phyloP scores from a whole-genome alignment of 1,140 invertebrate species.

The Sinonovacula constricta region DNA sequence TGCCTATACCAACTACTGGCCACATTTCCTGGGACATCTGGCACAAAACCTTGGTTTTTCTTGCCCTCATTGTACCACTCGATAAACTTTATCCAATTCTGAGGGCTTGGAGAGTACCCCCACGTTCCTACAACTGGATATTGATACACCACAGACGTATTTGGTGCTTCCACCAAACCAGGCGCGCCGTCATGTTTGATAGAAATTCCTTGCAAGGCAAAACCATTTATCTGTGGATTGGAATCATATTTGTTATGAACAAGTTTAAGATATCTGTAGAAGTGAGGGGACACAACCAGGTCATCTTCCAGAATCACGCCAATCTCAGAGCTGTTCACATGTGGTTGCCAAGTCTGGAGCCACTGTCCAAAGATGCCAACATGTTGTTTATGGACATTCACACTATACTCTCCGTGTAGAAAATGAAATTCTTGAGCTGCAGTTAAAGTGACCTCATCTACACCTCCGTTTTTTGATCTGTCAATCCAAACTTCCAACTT shows the following conservation, averaged over 20 bases:
- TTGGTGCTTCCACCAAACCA: neutral
- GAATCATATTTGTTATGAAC: slow-evolving; percentile 58
- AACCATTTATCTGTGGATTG: slow-evolving; percentile 48
- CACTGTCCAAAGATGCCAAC: too few species aligned
- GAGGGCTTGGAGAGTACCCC: slow-evolving; percentile 58
- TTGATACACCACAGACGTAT: slow-evolving; percentile 12
- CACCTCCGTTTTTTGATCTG: too few species aligned
- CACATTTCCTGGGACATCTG: slow-evolving; percentile 45
- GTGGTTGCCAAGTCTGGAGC: slow-evolving; percentile 49
- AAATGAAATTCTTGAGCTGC: too few species aligned
- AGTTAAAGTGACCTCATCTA: too few species aligned
- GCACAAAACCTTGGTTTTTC: slow-evolving; percentile 19
- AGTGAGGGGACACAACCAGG: slow-evolving; percentile 55
- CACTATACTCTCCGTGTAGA: too few species aligned
- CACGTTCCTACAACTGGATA: slow-evolving; percentile 56
- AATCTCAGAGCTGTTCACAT: slow-evolving; percentile 47
- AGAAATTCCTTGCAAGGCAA: slow-evolving; percentile 46
- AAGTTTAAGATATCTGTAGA: slow-evolving; percentile 55
- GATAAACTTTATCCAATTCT: slow-evolving; percentile 55
- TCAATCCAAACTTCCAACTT: too few species aligned
- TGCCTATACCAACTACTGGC: slow-evolving; percentile 37
- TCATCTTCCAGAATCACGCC: slow-evolving; percentile 65
- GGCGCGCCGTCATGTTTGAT: neutral
- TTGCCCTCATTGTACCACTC: slow-evolving; percentile 46
- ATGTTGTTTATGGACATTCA: too few species aligned